Evolutionary conservation across 2,888 invertebrate species (phyloP), one percentile per base, ranked within the genome.

Genomic region (Parnassius apollo): DNA sequence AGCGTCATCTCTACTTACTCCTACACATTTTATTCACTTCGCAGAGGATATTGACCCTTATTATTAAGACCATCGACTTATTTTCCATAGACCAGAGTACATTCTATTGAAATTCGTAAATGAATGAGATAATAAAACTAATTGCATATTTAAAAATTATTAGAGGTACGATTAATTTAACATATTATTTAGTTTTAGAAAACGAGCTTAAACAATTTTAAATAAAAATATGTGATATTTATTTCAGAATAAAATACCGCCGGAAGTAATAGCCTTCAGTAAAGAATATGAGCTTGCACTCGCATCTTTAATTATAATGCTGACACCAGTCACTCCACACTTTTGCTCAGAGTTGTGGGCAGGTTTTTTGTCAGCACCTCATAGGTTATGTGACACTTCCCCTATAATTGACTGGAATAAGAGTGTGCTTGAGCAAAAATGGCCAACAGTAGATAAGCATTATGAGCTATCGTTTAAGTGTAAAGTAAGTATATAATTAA

Each of bases 311-410:
- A 93, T 98, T 60, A 95, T 98, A 67, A 95, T 98, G 94, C 78
- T 98, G 50, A 94, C 97, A 3, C 98, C 98, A 0, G 93, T 98
- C 77, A 96, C 96, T 0, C 99, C 99, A 0, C 96, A 97, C 85
- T 98, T 98, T 84, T 95, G 97, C 45, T 96, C 96, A 0, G 98
- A 98, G 83, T 86, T 98, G 13, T 99, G 98, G 98, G 92, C 94
- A 25, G 97, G 95, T 57, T 95, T 97, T 74, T 86, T 92, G 46
- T 92, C 93, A 0, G 94, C 94, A 2, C 94, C 94, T 4, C 91
- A 94, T 71, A 92, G 93, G 69, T 73, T 94, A 12, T 92, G 92
- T 74, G 69, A 69, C 0, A 65, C 76, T 62, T 81, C 88, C 4
- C 75, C 80, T 10, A 92, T 94, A 69, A 92, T 96, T 56, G 79